phyloP scores from a whole-genome alignment of 1,140 invertebrate genomes.

The Drosophila nannoptera region DNA sequence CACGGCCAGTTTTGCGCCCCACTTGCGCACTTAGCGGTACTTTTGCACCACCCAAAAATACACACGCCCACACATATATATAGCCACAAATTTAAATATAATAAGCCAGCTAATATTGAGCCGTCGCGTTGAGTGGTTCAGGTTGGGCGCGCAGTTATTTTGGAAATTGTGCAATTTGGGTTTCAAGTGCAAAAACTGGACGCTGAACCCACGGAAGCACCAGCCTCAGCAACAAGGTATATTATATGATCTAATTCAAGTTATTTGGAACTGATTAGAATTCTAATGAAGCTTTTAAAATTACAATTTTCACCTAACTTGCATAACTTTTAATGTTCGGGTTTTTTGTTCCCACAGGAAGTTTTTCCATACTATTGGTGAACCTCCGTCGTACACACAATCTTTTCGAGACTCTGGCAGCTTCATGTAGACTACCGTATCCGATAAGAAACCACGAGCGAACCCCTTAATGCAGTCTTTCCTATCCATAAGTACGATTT shows the following conservation, averaged over 20 bases:
- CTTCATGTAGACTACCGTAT: slow-evolving; percentile 17
- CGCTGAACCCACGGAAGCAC: slow-evolving; percentile 54
- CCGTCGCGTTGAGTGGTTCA: not conserved
- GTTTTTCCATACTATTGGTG: slow-evolving; percentile 23
- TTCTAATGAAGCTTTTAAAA: no score
- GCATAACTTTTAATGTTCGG: no score
- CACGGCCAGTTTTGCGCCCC: slow-evolving; percentile 38
- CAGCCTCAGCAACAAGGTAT: no score
- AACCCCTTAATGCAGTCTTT: slow-evolving; percentile 1
- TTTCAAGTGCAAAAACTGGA: slow-evolving; percentile 73
- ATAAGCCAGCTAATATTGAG: slow-evolving; percentile 13
- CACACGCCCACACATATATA: not conserved
- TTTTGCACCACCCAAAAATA: slow-evolving; percentile 54
- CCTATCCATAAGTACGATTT: no score
- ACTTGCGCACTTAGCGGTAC: slow-evolving; percentile 69
- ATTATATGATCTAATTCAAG: no score
- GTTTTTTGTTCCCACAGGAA: slow-evolving; percentile 11
- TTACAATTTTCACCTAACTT: no score
- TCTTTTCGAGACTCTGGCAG: not conserved
- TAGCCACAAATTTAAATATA: slow-evolving; percentile 4
- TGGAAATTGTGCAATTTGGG: slow-evolving; percentile 72
- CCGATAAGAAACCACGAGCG: not conserved
- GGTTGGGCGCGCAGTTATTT: slow-evolving; percentile 51
- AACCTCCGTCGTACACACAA: slow-evolving; percentile 41
- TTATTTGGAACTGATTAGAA: no score